Conservation (phyloP, 2,797 vertebrate species). For the Streptopelia turtur region DNA sequence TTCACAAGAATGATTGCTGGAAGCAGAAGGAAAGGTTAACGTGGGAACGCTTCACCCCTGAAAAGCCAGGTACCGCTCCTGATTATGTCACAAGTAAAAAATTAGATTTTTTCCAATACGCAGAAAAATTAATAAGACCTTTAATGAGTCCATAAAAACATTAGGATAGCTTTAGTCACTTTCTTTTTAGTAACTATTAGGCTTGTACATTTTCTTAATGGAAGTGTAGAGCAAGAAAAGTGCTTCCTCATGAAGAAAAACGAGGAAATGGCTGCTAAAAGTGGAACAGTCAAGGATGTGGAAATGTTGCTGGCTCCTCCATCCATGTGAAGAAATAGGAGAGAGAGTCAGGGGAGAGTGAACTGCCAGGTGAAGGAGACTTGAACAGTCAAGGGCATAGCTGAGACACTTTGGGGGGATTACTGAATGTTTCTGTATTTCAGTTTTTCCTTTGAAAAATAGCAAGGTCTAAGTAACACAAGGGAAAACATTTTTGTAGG, state of each 20-base stretch:
- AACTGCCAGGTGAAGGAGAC: not conserved
- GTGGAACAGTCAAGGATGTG: constrained; percentile 8
- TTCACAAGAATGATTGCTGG: constrained; percentile 1
- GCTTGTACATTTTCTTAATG: constrained; percentile 63
- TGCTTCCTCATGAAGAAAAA: constrained; percentile 58
- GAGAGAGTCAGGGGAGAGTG: not conserved
- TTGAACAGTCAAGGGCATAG: not conserved
- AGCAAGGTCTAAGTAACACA: not conserved
- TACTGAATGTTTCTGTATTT: not conserved
- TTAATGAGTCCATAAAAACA: constrained; percentile 68
- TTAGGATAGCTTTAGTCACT: constrained; percentile 50
- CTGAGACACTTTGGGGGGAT: not conserved
- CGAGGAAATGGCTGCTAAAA: constrained; percentile 35
- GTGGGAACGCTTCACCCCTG: not conserved
- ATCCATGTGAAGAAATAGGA: not conserved
- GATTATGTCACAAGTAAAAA: constrained; percentile 58
- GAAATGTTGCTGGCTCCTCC: not conserved
- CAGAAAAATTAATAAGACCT: constrained; percentile 54
- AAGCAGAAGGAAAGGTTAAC: constrained; percentile 56
- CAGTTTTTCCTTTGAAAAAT: not conserved
- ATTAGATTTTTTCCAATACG: constrained; percentile 50
- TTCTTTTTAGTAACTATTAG: constrained; percentile 61
- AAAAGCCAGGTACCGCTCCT: not conserved
- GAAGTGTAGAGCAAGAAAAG: constrained; percentile 47
- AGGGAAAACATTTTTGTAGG: not conserved